Evolutionary conservation across 2,888 invertebrate species (phyloP), one percentile per base, ranked within the genome.

Genomic region (Phorcus lineatus): DNA sequence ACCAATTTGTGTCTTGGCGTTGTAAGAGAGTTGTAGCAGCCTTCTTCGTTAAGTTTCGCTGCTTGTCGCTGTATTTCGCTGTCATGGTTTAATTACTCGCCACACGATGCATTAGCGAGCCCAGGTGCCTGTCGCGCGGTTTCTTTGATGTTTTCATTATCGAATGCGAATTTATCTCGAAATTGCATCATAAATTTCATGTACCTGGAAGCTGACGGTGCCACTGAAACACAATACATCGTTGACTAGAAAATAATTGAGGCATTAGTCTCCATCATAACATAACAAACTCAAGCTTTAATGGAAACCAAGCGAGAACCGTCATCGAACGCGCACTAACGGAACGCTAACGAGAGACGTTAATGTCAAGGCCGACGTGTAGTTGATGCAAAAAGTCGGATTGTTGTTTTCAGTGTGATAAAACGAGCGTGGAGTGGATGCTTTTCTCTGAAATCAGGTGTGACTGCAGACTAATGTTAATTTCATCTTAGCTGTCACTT

Each of bases 131-230:
- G 40, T 28, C 19, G 70, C 19, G 31, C 70, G 28, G 36, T n/a
- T 19, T 19, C 13, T 70, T 70, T 70, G 70, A 70, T 70, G 70
- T 70, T 70, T 28, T 70, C 70, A 70, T 70, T 40, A 70, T 70
- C 31, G 70, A 70, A 70, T 36, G 70, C 36, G 70, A 70, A 70
- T 19, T 31, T 70, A 70, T 70, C 40, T n/a, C 40, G 70, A 70
- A 70, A 70, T 70, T 70, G 70, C 70, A 70, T 70, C 70, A 70
- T 70, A 70, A 70, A 70, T 70, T 70, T 70, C 70, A n/a, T 19
- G 70, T 70, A 70, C 36, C 24, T 70, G 31, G 70, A 31, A n/a
- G n/a, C 70, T 36, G 19, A 36, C 70, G 28, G 70, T 70, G 70
- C 19, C 17, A n/a, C 16, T 11, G 70, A 13, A 70, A 70, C 36